Percentiles rank a stretch among this genome's conserved stretches.
phyloP scores from a whole-genome alignment of 2,888 invertebrate species.

The Tenthredo notha region DNA sequence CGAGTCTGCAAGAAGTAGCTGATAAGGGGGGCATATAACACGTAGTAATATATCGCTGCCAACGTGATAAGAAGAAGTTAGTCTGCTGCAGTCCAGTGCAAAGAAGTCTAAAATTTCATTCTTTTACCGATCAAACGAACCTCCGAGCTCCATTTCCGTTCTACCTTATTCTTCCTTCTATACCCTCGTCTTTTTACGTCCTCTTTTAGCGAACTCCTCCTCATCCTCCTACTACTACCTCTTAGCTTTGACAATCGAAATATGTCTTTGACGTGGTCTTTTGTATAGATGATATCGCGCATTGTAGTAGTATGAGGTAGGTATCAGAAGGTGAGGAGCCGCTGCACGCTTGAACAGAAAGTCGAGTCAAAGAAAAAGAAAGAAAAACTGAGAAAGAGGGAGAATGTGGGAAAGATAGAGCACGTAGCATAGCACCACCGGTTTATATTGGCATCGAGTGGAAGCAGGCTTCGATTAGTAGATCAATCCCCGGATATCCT shows the following conservation, averaged over 20 bases:
- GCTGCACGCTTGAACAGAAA: not conserved
- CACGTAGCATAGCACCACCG: slow-evolving; percentile 23
- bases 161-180: slow-evolving; percentile 59
- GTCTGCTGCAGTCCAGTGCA: slow-evolving; percentile 12
- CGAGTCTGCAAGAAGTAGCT: slow-evolving; percentile 28
- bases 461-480: slow-evolving; percentile 46
- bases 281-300: slow-evolving; percentile 20
- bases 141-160: slow-evolving; percentile 55
- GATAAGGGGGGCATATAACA: slow-evolving; percentile 33
- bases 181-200: slow-evolving; percentile 14
- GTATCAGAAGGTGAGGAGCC: not conserved
- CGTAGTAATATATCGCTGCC: slow-evolving; percentile 20
- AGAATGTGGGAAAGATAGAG: slow-evolving; percentile 4
- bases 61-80: slow-evolving; percentile 31
- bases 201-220: not conserved
- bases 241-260: slow-evolving; percentile 34
- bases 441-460: slow-evolving; percentile 47
- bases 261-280: slow-evolving; percentile 41
- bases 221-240: too few relatives aligned
- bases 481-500: slow-evolving; percentile 46
- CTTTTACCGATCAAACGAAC: slow-evolving; percentile 40
- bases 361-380: slow-evolving; percentile 17
- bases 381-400: not conserved
- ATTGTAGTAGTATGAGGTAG: not conserved
- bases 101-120: slow-evolving; percentile 30